phyloP scores from a whole-genome alignment of 2,797 vertebrate genomes.

The Karalla daura region DNA sequence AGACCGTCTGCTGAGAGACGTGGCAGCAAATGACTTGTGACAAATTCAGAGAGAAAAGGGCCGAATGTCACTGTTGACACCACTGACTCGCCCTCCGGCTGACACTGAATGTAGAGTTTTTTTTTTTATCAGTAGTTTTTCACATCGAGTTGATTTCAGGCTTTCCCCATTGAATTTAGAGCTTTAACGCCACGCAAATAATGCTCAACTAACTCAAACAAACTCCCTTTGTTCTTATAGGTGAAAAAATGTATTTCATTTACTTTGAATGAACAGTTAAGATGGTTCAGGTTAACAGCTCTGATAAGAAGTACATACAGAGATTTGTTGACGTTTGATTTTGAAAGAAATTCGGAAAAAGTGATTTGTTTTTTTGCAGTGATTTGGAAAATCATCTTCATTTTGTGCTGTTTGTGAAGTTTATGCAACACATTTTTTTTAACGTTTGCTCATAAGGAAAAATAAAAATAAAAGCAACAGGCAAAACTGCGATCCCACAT shows the following conservation, averaged over 20 bases:
- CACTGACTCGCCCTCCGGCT: constrained; percentile 22
- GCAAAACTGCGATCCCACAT: no score
- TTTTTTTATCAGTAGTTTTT: constrained; percentile 8
- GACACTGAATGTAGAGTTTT: constrained; percentile 3
- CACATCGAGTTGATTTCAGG: neutral
- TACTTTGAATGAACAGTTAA: no score
- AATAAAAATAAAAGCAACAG: no score
- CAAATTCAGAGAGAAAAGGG: constrained; percentile 44
- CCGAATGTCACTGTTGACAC: constrained; percentile 13
- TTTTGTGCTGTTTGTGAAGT: no score
- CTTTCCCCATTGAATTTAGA: neutral
- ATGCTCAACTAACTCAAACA: neutral
- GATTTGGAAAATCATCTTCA: neutral
- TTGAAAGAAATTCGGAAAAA: neutral
- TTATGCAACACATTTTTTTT: no score
- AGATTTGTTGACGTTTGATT: no score
- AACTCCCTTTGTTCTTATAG: no score
- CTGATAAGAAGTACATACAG: no score
- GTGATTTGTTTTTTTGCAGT: neutral
- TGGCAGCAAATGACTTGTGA: constrained; percentile 62
- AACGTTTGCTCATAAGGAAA: no score
- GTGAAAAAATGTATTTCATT: no score
- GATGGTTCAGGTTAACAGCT: no score
- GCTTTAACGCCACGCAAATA: neutral
- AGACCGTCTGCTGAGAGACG: constrained; percentile 60